Evolutionary conservation across 2,113 vertebrate genomes (phyloP), one percentile per base, ranked within the genome.

Genomic region (Trinectes maculatus): DNA sequence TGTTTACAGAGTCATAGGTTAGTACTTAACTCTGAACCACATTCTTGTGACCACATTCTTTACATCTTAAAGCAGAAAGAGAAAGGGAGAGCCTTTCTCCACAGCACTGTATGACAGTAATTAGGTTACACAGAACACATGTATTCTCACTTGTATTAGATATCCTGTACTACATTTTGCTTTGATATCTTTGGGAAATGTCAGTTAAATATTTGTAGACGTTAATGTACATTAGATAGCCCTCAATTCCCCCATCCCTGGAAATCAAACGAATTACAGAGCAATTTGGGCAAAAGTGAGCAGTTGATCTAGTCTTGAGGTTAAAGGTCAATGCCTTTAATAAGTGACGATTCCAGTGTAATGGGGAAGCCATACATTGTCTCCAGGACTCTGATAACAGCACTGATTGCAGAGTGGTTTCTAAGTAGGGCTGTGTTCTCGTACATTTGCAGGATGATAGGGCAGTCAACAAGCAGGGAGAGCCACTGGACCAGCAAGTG

Each of bases 281-380:
- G 28, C 31, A 31, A 24, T 9, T 9, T 1, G 22, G 53, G 19
- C 40, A 4, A 10, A 19, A 11, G 47, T 15, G 2, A 22, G 15
- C 13, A 13, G 11, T n/a, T 22, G 9, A 24, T 19, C 10, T 8
- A n/a, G n/a, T n/a, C 8, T 36, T 11, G 11, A 25, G 49, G 82
- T 87, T 94, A 98, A 71, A 98, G 93, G 34, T 96, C 93, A 26
- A 98, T 93, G 68, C 95, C 95, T 91, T 96, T 98, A 84, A 96
- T 91, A n/a, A 98, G 94, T 0, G 95, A 98, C 9, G 95, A 93
- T 80, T 98, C 97, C 33, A 98, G 89, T 40, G 95, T 86, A 40
- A 98, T 93, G 89, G 91, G 91, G 89, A 97, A 98, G 64, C 96
- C 94, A 8, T 95, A 94, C 42, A 98, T 69, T 0, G 94, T 94